These are phyloP conservation scores for Drosophila rhopaloa DNA, from an alignment of 1,140 invertebrate species.

Conservation along the genomic window DNA sequence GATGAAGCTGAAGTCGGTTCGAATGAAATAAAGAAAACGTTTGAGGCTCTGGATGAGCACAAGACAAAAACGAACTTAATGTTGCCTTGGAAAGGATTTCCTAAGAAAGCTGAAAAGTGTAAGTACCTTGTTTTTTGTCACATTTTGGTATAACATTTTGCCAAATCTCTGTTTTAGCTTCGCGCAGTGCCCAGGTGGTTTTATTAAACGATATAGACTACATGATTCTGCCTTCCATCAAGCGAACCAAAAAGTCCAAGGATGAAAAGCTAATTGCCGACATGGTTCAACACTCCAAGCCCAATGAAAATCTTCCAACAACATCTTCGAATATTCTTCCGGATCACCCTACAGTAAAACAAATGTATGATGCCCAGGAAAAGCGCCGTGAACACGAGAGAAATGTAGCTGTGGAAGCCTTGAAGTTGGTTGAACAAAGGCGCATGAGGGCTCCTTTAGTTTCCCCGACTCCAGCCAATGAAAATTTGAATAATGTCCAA, in stretches of 20 bases:
- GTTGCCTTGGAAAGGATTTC: slow-evolving; percentile 67
- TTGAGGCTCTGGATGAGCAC: background rate
- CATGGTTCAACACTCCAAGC: background rate
- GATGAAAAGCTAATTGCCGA: background rate
- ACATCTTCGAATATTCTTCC: background rate
- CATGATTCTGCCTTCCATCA: slow-evolving; percentile 9
- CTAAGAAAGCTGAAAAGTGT: slow-evolving; percentile 22
- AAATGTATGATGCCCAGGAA: slow-evolving; percentile 7
- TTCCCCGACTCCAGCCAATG: background rate
- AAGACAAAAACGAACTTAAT: slow-evolving; percentile 20
- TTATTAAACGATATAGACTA: slow-evolving; percentile 17
- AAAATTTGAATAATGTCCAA: background rate
- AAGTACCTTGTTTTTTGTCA: background rate
- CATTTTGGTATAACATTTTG: background rate
- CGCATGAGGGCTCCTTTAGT: slow-evolving; percentile 32
- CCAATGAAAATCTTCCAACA: background rate
- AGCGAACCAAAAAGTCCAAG: slow-evolving; percentile 8
- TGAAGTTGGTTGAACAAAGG: slow-evolving; percentile 60
- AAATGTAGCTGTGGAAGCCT: slow-evolving; percentile 57
- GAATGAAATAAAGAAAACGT: background rate
- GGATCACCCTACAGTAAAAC: background rate
- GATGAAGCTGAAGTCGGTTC: background rate
- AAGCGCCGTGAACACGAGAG: slow-evolving; percentile 57
- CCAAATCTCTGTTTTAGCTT: background rate
- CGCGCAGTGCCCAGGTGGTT: slow-evolving; percentile 12